Percentiles rank a stretch among this genome's conserved stretches.
These are phyloP conservation scores for Dasyprocta punctata DNA, from an alignment of 2,113 vertebrate species.

Conservation along the genomic window DNA sequence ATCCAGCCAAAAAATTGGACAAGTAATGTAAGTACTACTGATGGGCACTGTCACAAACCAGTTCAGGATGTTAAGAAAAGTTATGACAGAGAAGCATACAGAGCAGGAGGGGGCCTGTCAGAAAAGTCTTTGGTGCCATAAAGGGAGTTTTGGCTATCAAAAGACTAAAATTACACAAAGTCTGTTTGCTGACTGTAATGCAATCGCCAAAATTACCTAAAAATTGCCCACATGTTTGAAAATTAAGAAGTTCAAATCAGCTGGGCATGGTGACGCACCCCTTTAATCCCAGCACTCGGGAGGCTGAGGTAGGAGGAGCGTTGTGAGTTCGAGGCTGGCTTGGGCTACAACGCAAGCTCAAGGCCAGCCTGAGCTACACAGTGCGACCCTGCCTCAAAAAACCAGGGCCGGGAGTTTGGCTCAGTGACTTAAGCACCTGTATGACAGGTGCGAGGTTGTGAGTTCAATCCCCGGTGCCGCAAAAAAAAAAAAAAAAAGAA, in stretches of 20 bases:
- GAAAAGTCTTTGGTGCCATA: not conserved
- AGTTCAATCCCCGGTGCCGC: too few relatives aligned
- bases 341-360: too few relatives aligned
- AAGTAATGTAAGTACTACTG: not conserved
- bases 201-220: not conserved
- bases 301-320: not conserved
- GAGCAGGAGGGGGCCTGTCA: not conserved
- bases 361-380: too few relatives aligned
- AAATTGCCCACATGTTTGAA: not conserved
- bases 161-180: not conserved
- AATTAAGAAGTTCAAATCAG: not conserved
- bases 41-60: not conserved
- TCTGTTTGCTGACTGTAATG: not conserved
- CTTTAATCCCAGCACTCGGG: not conserved
- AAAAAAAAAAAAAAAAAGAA: not conserved
- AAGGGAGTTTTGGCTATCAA: not conserved
- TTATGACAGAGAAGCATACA: not conserved
- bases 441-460: too few relatives aligned
- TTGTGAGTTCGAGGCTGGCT: too few relatives aligned
- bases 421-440: too few relatives aligned
- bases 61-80: not conserved
- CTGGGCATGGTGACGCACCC: not conserved
- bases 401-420: too few relatives aligned
- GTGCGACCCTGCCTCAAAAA: too few relatives aligned
- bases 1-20: not conserved